A percentile compares a stretch with the other conserved stretches of the same genome.
phyloP scores from a whole-genome alignment of 2,113 vertebrate genomes.

The Chaenocephalus aceratus region DNA sequence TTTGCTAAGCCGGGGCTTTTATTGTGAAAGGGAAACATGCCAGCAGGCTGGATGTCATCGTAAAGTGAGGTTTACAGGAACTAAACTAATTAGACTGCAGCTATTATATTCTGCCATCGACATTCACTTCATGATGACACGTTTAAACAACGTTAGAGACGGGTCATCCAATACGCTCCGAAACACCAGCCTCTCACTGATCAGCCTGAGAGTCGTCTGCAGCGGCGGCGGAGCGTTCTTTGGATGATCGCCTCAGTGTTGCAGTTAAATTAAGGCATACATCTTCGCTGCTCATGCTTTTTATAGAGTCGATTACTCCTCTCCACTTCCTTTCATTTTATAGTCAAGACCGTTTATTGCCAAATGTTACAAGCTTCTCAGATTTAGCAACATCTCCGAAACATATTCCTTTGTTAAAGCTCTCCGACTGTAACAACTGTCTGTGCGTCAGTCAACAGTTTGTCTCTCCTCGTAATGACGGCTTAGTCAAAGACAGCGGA shows the following conservation, averaged over 20 bases:
- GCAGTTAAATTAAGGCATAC: slow-evolving; percentile 31
- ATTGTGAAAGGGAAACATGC: no score
- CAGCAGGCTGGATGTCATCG: no score
- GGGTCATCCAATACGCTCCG: neutral
- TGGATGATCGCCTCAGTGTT: slow-evolving; percentile 21
- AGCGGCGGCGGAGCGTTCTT: neutral
- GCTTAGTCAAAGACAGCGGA: slow-evolving; percentile 15
- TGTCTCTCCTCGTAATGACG: slow-evolving; percentile 10
- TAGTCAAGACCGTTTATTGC: slow-evolving; percentile 38
- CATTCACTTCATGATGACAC: no score
- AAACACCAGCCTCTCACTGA: neutral
- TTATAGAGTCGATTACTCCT: slow-evolving; percentile 4
- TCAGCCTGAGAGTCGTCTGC: neutral
- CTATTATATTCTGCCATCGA: no score
- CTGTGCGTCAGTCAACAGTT: slow-evolving; percentile 17
- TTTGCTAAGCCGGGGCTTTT: no score
- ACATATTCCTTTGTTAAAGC: slow-evolving; percentile 12
- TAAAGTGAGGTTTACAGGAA: no score
- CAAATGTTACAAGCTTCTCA: slow-evolving; percentile 27
- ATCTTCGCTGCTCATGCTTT: slow-evolving; percentile 13
- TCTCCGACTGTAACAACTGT: neutral
- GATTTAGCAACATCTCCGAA: slow-evolving; percentile 9
- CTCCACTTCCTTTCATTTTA: slow-evolving; percentile 21
- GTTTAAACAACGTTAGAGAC: neutral
- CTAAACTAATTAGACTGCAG: no score